Evolutionary conservation across 1,140 invertebrate genomes (phyloP).

Genomic region (Harpegnathos saltator): DNA sequence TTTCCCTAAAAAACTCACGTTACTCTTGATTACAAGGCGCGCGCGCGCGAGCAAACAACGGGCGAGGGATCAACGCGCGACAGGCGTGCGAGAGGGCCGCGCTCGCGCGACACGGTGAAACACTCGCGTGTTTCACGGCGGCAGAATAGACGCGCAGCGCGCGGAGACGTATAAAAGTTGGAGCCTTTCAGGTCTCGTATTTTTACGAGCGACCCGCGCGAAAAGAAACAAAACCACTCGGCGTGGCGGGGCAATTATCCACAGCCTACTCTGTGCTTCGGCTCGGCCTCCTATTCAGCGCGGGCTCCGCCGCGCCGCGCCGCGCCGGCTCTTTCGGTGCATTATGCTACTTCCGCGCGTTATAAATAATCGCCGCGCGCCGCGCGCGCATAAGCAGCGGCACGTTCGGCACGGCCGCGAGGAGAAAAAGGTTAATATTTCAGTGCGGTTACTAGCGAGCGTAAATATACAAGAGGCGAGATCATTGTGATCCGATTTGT

Average conservation of each 20-base stretch:
- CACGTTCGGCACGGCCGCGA: neutral
- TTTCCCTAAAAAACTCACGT: too few relatives aligned
- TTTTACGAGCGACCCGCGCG: slow-evolving; percentile 69
- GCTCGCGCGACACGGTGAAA: neutral
- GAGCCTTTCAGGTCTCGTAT: slow-evolving; percentile 69
- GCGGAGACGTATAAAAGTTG: slow-evolving; percentile 63
- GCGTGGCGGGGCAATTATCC: slow-evolving; percentile 41
- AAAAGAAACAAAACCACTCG: slow-evolving; percentile 65
- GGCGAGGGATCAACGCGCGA: too few relatives aligned
- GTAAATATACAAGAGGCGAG: too few relatives aligned
- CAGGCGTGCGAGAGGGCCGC: too few relatives aligned
- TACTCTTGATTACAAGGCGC: too few relatives aligned
- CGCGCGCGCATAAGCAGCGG: neutral
- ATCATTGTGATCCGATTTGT: too few relatives aligned
- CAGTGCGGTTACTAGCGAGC: neutral
- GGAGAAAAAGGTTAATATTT: neutral
- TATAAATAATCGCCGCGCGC: slow-evolving; percentile 27
- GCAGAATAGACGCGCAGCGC: slow-evolving; percentile 18
- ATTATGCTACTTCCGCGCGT: slow-evolving; percentile 30
- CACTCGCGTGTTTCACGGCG: slow-evolving; percentile 33
- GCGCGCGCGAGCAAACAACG: too few relatives aligned
- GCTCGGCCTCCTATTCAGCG: slow-evolving; percentile 34
- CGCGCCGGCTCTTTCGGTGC: slow-evolving; percentile 2
- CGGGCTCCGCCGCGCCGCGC: too few relatives aligned
- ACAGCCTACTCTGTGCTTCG: slow-evolving; percentile 51